Percentiles rank a stretch among this genome's conserved stretches.
phyloP scores from a whole-genome alignment of 2,888 invertebrate species.

The Nemurella pictetii region DNA sequence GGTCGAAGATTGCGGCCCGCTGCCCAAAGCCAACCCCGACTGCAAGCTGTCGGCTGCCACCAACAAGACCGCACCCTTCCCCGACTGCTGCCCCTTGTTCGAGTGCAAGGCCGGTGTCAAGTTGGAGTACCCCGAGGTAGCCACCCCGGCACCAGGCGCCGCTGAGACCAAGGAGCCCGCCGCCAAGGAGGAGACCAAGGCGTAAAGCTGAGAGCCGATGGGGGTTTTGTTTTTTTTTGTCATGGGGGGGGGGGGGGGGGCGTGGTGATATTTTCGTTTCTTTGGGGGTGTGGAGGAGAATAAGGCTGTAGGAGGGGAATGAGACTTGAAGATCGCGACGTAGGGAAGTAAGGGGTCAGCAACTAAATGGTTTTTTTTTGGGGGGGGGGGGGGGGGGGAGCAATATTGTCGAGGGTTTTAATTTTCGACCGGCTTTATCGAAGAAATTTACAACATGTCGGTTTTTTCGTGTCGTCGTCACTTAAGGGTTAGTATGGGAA shows the following conservation, averaged over 20 bases:
- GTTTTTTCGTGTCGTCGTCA: no score
- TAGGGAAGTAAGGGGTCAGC: no score
- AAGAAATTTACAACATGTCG: no score
- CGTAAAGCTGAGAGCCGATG: background rate
- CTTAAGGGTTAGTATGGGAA: no score
- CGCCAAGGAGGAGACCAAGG: conserved; percentile 32
- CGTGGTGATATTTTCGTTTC: no score
- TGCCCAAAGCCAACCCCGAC: conserved; percentile 83
- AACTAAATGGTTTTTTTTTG: no score
- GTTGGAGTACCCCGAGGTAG: conserved; percentile 83
- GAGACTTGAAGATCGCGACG: no score
- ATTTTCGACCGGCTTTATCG: no score
- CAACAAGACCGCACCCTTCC: conserved; percentile 87
- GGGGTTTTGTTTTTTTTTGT: no score
- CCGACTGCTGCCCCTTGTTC: conserved; percentile 82
- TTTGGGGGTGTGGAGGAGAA: no score
- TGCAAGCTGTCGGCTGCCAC: conserved; percentile 86
- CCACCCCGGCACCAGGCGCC: conserved; percentile 56
- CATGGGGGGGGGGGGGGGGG: background rate
- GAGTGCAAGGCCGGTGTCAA: conserved; percentile 83
- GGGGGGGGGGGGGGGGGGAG: background rate
- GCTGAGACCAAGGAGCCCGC: conserved; percentile 33
- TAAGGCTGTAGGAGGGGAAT: no score
- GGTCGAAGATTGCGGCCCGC: conserved; percentile 87
- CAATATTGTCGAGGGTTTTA: background rate